Evolutionary conservation across 2,888 invertebrate genomes (phyloP), one percentile per base, ranked within the genome.

Genomic region (Patella ulyssiponensis): DNA sequence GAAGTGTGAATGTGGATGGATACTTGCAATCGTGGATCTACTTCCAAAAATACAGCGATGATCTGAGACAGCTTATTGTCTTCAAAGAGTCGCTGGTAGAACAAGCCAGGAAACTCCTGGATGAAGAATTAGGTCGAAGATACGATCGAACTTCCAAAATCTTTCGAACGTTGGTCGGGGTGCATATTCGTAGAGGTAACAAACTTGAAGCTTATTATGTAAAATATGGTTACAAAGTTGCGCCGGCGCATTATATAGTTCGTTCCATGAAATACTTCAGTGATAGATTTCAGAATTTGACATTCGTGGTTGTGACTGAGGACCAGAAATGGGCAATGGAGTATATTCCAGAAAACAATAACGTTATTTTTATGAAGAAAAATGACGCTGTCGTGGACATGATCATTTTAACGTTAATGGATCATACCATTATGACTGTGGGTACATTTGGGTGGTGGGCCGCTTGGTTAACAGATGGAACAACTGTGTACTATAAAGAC

Each of bases 381-480:
- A 20, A 51, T 58, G 7, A 33, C 33, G 27, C 71, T 14, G 74
- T 74, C 3, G 70, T 77, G 11, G 77, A 77, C 23, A 54, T 77
- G 56, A 70, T 74, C 4, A 12, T 74, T 17, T 56, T 77, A 71
- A 54, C 71, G 3, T 56, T 27, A 15, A 74, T 71, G 20, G 70
- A 77, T 58, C 77, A 77, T 52, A 69, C 70, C 11, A 75, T 77
- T 4, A 77, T 74, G 71, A 74, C 77, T 0, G 77, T 77, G 27
- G 77, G 77, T 1, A 58, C 74, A n/a, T 77, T 77, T 71, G 77
- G 77, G 23, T 77, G 77, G 77, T 77, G 77, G 77, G 23, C 73
- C 11, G 77, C 69, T 4, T 77, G 74, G 71, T 51, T 71, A 52
- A 58, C 73, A 1, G 71, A 74, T 20, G 77, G 77, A 11, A 74